Evolutionary conservation across 2,888 invertebrate species (phyloP), one percentile per base, ranked within the genome.

Genomic region (Dynastes tityus): DNA sequence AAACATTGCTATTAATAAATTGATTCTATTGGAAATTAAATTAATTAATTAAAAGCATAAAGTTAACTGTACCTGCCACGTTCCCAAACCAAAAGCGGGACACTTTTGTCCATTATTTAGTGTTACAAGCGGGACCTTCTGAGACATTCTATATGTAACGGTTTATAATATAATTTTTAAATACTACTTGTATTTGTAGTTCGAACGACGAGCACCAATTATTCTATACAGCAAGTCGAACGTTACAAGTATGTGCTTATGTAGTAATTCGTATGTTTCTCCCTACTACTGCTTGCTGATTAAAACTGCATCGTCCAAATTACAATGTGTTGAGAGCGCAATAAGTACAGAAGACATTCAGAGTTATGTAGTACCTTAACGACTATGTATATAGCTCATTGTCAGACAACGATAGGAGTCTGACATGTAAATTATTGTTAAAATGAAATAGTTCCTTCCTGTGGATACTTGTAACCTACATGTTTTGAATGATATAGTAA

Each of bases 61-160:
- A 55, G 6, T 55, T 22, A n/a, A 11, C 13, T 55, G 13, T 90
- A 94, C 95, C 89, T 94, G 93, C 94, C 94, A 96, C 4, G 95
- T 96, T 22, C 95, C 96, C 13, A 96, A 89, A 2, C 91, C 91
- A 63, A 91, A 85, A 53, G 87, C 84, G 1, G 91, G 91, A 78
- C 90, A 86, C n/a, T 65, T 53, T 53, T 40, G 45, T 65, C 78
- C 78, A 11, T 65, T 78, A 58, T 65, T 78, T 65, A 78, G 61
- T n/a, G 45, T 61, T 11, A 74, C 32, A 49, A 61, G 8, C 27
- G 73, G 73, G 1, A 74, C 61, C 61, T 61, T 61, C 27, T 13
- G 29, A 16, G 61, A 22, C 73, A 74, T 68, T 13, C 49, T 68
- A 29, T 63, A 63, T 29, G 1, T 8, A 13, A 1, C 22, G 8